A percentile compares a stretch with the other conserved stretches of the same genome.
These are phyloP conservation scores for Gallinago stenura DNA, from an alignment of 2,797 vertebrate genomes.

Conservation along the genomic window DNA sequence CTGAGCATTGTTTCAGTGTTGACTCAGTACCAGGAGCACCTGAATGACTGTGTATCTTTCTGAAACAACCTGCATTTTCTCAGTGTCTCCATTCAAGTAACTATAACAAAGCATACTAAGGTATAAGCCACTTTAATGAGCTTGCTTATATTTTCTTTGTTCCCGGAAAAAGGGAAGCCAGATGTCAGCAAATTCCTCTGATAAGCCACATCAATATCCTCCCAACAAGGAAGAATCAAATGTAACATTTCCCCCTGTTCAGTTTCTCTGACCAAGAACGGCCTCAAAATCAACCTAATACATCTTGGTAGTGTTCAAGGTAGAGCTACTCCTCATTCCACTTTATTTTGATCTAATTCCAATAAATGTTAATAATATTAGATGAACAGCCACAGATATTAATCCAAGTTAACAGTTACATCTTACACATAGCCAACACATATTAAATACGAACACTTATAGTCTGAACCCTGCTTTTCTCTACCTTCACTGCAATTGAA, in stretches of 20 bases:
- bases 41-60: accelerated
- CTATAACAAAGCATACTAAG: background rate
- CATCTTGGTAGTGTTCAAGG: background rate
- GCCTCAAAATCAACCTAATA: background rate
- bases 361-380: background rate
- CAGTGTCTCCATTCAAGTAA: background rate
- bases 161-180: background rate
- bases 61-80: background rate
- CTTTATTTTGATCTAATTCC: background rate
- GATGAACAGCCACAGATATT: background rate
- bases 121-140: background rate
- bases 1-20: background rate
- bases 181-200: background rate
- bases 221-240: background rate
- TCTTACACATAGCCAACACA: background rate
- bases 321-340: background rate
- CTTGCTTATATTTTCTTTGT: background rate
- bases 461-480: background rate
- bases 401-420: background rate
- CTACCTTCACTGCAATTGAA: background rate
- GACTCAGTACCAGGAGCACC: background rate
- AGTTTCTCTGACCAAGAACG: background rate
- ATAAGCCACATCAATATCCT: background rate
- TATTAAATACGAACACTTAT: background rate
- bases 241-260: background rate